phyloP scores from a whole-genome alignment of 1,140 invertebrate genomes.

The Heliconius hewitsoni region DNA sequence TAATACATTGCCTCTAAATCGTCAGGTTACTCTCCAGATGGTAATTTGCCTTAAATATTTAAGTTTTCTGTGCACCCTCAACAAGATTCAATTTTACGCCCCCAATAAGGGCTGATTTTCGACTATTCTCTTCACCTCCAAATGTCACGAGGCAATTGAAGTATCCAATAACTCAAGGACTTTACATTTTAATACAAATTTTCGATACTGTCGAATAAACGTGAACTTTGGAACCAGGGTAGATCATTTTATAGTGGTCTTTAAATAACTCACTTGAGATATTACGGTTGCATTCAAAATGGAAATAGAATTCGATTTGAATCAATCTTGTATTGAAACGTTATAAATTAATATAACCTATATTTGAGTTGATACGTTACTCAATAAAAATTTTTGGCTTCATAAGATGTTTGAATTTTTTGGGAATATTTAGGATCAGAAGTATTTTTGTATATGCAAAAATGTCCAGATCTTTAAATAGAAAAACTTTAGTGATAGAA shows the following conservation, averaged over 20 bases:
- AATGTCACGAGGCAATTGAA: conserved; percentile 71
- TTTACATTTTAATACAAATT: conserved; percentile 44
- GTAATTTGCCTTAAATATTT: conserved; percentile 77
- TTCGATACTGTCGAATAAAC: conserved; percentile 38
- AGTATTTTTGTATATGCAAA: background rate
- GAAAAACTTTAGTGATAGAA: no score
- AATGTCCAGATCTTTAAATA: background rate
- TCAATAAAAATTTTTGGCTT: conserved; percentile 26
- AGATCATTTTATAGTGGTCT: conserved; percentile 56
- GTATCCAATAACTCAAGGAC: conserved; percentile 58
- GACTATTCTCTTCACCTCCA: conserved; percentile 65
- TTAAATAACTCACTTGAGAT: conserved; percentile 36
- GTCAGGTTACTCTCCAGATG: conserved; percentile 65
- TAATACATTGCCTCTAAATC: conserved; percentile 73
- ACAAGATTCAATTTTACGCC: conserved; percentile 81
- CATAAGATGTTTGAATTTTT: background rate
- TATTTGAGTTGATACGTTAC: conserved; percentile 35
- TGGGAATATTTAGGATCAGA: background rate
- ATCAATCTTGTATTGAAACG: conserved; percentile 74
- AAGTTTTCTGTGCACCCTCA: conserved; percentile 75
- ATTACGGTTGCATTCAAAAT: conserved; percentile 72
- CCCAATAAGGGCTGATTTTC: conserved; percentile 70
- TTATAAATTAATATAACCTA: conserved; percentile 45
- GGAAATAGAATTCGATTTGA: conserved; percentile 65
- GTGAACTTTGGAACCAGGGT: conserved; percentile 30